Evolutionary conservation across 1,140 invertebrate genomes (phyloP), one percentile per base, ranked within the genome.

Genomic region (Pissodes strobi): DNA sequence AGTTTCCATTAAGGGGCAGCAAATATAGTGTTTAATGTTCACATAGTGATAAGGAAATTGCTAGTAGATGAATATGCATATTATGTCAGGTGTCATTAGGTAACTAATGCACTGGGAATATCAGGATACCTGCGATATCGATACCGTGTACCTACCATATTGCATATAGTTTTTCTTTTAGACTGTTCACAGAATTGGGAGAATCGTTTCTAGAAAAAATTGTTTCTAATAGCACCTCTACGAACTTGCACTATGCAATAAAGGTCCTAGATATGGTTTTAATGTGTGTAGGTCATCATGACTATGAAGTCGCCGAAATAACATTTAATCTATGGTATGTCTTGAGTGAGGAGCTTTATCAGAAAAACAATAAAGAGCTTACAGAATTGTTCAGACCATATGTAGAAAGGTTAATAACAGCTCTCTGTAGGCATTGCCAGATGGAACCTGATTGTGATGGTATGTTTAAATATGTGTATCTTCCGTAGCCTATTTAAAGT

Each of bases 291-390:
- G 93, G 94, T 0, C 95, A 99, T 83, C 94, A 98, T 79, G 95
- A 99, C 79, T 99, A 97, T 82, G 95, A 97, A 90, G 67, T 99
- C 34, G 93, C 94, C 22, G 94, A 97, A 80, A 94, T 98, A 61
- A 97, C 95, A 2, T 99, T 99, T 75, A 93, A 95, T 78, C 84
- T 99, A 49, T 99, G 97, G 97, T 98, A 97, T 79, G 84, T 92
- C 27, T 79, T 99, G 37, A 97, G 95, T 9, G 97, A 99, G 82
- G 89, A 92, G 69, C 79, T 99, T 0, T 98, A 97, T 77, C 89
- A 94, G 70, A 89, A 88, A 70, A 91, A 96, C 73, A 88, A 86
- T 64, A 87, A 93, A 64, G 82, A 86, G 0, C 74, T 96, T 1
- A 94, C 90, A 19, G 81, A 83, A 37, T 74, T 90, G 25, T 98